phyloP scores from a whole-genome alignment of 2,797 vertebrate genomes.

The Manis pentadactyla region DNA sequence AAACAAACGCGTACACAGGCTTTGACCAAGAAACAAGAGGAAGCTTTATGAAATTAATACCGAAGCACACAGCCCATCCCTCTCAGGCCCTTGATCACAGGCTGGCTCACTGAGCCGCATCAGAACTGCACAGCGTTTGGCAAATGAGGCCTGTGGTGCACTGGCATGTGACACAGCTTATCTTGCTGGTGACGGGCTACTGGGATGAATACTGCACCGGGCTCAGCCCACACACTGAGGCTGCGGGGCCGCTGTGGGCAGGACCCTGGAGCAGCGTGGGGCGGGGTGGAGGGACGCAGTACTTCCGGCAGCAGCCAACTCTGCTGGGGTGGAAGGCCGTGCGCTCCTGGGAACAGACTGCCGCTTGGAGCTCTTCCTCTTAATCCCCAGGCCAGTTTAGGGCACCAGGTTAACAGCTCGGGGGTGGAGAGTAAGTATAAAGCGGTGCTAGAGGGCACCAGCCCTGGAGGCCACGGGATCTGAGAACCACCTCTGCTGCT shows the following conservation, averaged over 20 bases:
- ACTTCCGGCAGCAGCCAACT: too few species aligned
- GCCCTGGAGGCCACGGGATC: too few species aligned
- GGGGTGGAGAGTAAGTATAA: not conserved
- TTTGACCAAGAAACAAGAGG: not conserved
- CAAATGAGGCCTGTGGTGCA: constrained; percentile 13
- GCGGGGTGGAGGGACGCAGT: too few species aligned
- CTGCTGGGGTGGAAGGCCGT: not conserved
- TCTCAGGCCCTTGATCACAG: accelerated
- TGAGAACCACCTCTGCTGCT: not conserved
- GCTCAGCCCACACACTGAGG: not conserved
- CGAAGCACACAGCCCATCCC: accelerated
- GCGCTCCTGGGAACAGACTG: not conserved
- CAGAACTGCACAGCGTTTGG: not conserved
- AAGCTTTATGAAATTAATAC: not conserved
- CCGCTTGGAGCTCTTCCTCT: not conserved
- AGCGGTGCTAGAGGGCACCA: too few species aligned
- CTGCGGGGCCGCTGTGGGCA: not conserved
- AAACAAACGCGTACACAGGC: not conserved
- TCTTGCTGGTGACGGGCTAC: not conserved
- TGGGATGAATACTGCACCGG: not conserved
- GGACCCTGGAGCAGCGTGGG: accelerated
- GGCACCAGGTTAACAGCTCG: not conserved
- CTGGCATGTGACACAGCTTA: not conserved
- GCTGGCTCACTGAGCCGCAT: accelerated
- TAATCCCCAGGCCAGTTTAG: not conserved